Conservation (phyloP, 2,888 invertebrate species). For the Ichneumon xanthorius region DNA sequence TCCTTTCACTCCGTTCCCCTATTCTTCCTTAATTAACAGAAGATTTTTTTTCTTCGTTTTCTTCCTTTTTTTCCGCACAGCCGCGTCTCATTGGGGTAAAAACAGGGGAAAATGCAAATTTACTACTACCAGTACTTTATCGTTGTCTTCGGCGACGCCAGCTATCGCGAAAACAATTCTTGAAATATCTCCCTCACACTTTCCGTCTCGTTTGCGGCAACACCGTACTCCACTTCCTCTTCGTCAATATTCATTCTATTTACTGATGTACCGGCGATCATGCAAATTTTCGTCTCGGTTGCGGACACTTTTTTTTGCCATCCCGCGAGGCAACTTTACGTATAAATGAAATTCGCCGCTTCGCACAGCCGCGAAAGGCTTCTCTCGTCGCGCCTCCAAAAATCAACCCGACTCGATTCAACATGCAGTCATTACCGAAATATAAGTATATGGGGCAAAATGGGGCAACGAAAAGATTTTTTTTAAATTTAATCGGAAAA, state of each 20-base stretch:
- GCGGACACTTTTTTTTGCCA: not conserved
- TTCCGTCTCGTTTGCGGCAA: conserved; percentile 16
- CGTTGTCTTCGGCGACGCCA: conserved; percentile 50
- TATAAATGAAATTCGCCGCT: conserved; percentile 30
- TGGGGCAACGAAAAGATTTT: no score
- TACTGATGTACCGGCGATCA: conserved; percentile 64
- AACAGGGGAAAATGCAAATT: conserved; percentile 62
- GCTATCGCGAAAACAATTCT: conserved; percentile 62
- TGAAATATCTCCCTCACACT: conserved; percentile 14
- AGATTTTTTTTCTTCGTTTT: conserved; percentile 35
- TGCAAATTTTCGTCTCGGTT: conserved; percentile 58
- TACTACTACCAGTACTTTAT: conserved; percentile 44
- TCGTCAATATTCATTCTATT: conserved; percentile 68
- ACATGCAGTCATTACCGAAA: no score
- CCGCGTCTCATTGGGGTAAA: conserved; percentile 59
- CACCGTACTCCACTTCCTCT: conserved; percentile 24
- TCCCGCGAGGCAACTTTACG: not conserved
- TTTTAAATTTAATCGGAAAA: no score
- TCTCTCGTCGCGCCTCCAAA: no score
- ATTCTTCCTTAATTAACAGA: conserved; percentile 68
- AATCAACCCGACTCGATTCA: no score
- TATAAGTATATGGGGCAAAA: no score
- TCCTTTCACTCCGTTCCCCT: conserved; percentile 61
- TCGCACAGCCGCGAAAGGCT: no score
- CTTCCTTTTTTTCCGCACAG: conserved; percentile 31